Base-by-base conservation (phyloP, 2,888 invertebrate species). In the Prosopocoilus inquinatus region DNA sequence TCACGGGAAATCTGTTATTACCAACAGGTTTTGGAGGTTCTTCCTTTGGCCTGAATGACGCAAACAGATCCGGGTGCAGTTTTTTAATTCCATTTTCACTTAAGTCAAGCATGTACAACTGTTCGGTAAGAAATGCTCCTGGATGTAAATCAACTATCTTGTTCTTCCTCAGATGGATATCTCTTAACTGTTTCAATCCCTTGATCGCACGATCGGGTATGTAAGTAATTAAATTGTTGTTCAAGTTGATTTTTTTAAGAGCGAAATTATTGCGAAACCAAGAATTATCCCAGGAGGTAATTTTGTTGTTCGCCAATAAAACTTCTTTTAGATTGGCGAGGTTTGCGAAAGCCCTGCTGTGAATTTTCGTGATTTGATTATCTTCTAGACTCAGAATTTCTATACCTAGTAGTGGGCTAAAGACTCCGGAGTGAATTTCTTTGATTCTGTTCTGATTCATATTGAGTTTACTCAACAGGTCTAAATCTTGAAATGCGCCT, bases 341-440 rank as follows among this genome's bases (percentile, higher is more conserved):
- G 35, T 60, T 50, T 4, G 45, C 38, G 13, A 60, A 60, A 8
- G 60, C 33, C 8, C 38, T 56, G 9, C 45, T 46, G 39, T 49
- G 49, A 28, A 60, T 52, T 52, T 51, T 48, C 8, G 41, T 51
- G n/a, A 60, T 53, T 12, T 13, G 38, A 34, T 60, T 60, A n/a
- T 48, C 36, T 7, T 20, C 46, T 8, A 60, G 47, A 41, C 51
- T 45, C 20, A 60, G 33, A 1, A 15, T 56, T 20, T 43, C 35
- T 36, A 60, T 39, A n/a, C 55, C 47, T 9, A 34, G 16, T 54
- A 60, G 41, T n/a, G 58, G 43, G 9, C 32, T 34, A 5, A 60
- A 43, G 9, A 58, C 53, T 7, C 52, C 54, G 41, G 48, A 44
- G 13, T 45, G 39, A 11, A 60, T 11, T 20, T 49, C 16, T 3